Conservation (phyloP, 2,113 vertebrate species). For the Aphyosemion australe region DNA sequence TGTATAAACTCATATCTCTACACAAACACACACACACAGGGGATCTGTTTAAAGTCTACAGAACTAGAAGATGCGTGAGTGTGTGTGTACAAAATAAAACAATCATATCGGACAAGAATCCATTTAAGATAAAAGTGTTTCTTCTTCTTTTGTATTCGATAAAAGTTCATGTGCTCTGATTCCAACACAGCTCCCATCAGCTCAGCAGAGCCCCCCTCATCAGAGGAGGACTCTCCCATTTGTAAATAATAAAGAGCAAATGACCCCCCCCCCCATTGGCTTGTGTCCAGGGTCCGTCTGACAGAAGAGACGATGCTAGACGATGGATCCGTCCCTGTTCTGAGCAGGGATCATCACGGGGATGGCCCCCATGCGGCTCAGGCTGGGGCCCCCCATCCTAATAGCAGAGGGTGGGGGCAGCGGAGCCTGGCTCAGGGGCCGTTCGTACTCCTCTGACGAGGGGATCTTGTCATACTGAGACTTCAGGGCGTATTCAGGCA, state of each 20-base stretch:
- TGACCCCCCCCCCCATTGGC: slow-evolving; percentile 18
- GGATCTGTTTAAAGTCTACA: too few relatives aligned
- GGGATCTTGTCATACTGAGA: slow-evolving; percentile 92
- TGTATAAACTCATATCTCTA: too few relatives aligned
- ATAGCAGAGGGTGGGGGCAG: slow-evolving; percentile 77
- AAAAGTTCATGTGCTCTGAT: slow-evolving; percentile 64
- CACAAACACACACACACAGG: slow-evolving; percentile 50
- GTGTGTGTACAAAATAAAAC: slow-evolving; percentile 69
- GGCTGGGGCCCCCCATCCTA: slow-evolving; percentile 91
- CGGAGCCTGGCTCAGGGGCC: slow-evolving; percentile 80
- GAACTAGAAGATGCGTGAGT: slow-evolving; percentile 64
- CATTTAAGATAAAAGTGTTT: too few relatives aligned
- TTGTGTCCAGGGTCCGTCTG: slow-evolving; percentile 33
- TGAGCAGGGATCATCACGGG: slow-evolving; percentile 98
- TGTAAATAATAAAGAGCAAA: slow-evolving; percentile 46
- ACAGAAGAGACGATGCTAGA: slow-evolving; percentile 74
- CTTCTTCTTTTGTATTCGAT: slow-evolving; percentile 50
- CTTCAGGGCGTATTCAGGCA: slow-evolving; percentile 90
- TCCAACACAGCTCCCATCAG: slow-evolving; percentile 37
- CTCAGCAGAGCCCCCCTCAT: slow-evolving; percentile 53
- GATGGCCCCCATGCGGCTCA: slow-evolving; percentile 96
- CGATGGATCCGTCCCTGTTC: slow-evolving; percentile 96
- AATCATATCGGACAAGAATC: too few relatives aligned
- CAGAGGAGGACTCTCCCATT: slow-evolving; percentile 21
- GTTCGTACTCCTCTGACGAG: slow-evolving; percentile 87